These are phyloP conservation scores for Stenoptilia bipunctidactyla DNA, from an alignment of 2,888 invertebrate genomes.

Conservation along the genomic window DNA sequence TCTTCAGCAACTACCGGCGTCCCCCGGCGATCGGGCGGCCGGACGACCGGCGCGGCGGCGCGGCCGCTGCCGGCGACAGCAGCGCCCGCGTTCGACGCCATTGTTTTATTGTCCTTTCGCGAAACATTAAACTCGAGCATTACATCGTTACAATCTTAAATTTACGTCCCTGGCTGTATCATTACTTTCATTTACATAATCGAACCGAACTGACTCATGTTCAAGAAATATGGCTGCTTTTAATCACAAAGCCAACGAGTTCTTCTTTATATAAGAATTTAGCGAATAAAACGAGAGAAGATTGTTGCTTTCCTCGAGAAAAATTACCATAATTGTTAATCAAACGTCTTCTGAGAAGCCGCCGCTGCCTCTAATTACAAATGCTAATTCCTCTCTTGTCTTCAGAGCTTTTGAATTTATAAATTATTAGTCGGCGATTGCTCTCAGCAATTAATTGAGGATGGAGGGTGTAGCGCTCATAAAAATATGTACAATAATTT, in stretches of 20 bases:
- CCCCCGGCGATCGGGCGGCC: too few relatives aligned
- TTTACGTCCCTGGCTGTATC: conserved; percentile 10
- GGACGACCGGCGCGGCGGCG: too few relatives aligned
- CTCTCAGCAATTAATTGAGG: background rate
- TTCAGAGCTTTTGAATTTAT: conserved; percentile 66
- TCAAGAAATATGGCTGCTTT: too few relatives aligned
- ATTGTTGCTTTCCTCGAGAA: conserved; percentile 68
- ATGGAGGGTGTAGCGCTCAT: background rate
- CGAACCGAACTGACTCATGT: too few relatives aligned
- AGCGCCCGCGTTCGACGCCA: conserved; percentile 11
- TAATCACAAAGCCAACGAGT: too few relatives aligned
- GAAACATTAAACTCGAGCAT: conserved; percentile 41
- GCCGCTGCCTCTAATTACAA: conserved; percentile 61
- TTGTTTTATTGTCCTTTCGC: conserved; percentile 27
- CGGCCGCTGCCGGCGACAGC: too few relatives aligned
- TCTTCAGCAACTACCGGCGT: too few relatives aligned
- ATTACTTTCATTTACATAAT: too few relatives aligned
- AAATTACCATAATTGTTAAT: conserved; percentile 71
- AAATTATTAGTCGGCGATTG: conserved; percentile 54
- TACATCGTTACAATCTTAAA: conserved; percentile 33
- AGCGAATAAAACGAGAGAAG: conserved; percentile 66
- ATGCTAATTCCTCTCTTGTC: conserved; percentile 69
- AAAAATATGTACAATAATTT: background rate
- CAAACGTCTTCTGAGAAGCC: conserved; percentile 62
- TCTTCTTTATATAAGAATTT: conserved; percentile 39